Percentiles rank a stretch among this genome's conserved stretches.
phyloP scores from a whole-genome alignment of 2,888 invertebrate genomes.

The Mesochorus sp. region DNA sequence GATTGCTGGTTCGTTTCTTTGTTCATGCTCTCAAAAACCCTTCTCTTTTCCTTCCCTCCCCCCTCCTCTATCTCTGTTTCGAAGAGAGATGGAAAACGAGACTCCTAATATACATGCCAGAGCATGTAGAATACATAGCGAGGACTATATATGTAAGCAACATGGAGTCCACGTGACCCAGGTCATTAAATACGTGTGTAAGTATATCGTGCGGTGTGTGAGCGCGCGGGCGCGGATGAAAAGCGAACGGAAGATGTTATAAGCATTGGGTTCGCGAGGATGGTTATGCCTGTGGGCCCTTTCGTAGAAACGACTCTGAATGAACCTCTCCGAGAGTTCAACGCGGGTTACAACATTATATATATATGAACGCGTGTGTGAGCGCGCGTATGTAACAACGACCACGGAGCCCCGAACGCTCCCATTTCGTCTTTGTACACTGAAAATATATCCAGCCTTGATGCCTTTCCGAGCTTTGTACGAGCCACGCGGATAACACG shows the following conservation, averaged over 20 bases:
- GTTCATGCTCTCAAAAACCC: constrained; percentile 21
- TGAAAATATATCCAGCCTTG: constrained; percentile 57
- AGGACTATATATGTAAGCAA: constrained; percentile 45
- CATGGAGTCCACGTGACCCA: constrained; percentile 55
- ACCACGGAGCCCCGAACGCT: not conserved
- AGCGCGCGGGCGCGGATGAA: not conserved
- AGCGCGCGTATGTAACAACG: not conserved
- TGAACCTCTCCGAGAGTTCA: constrained; percentile 43
- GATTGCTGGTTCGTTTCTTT: constrained; percentile 43
- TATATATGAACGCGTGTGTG: not conserved
- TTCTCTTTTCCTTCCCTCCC: not conserved
- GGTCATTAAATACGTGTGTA: constrained; percentile 46
- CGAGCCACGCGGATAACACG: constrained; percentile 62
- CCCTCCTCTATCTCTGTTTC: not conserved
- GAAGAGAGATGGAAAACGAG: constrained; percentile 29
- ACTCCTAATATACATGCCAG: constrained; percentile 37
- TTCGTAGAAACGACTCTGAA: constrained; percentile 54
- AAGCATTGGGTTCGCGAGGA: constrained; percentile 41
- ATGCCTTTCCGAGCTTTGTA: constrained; percentile 68
- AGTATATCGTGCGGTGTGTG: not conserved
- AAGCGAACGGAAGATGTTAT: constrained; percentile 6
- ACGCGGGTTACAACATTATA: constrained; percentile 22
- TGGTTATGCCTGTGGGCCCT: constrained; percentile 47
- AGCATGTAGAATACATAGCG: constrained; percentile 21
- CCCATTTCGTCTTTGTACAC: constrained; percentile 23